Percentiles rank a stretch among this genome's conserved stretches.
Evolutionary conservation across 1,140 invertebrate genomes (phyloP).

Genomic region (Calosoma granatense): DNA sequence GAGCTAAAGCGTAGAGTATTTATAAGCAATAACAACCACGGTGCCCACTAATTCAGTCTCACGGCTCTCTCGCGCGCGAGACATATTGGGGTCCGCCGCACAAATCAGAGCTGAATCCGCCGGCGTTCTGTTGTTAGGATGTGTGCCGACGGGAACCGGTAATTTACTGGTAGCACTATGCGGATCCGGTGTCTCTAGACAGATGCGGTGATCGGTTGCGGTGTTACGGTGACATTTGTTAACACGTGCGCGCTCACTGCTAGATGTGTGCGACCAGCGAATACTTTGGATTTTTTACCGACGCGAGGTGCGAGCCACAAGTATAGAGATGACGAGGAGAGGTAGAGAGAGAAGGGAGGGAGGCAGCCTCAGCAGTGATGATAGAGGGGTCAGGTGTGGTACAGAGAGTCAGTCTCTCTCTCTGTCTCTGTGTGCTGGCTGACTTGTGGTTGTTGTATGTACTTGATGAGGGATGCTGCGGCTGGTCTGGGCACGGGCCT

Average conservation of each 20-base stretch:
- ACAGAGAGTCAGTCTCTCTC: too few relatives aligned
- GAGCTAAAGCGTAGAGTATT: background rate
- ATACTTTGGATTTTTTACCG: slow-evolving; percentile 22
- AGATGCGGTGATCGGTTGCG: slow-evolving; percentile 10
- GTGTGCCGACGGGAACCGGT: background rate
- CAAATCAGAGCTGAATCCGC: background rate
- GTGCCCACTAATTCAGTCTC: background rate
- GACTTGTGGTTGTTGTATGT: too few relatives aligned
- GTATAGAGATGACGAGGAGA: too few relatives aligned
- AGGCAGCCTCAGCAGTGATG: slow-evolving; percentile 6
- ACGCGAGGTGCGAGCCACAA: slow-evolving; percentile 21
- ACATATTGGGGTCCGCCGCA: background rate
- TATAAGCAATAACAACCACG: background rate
- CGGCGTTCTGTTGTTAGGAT: background rate
- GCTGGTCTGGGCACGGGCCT: background rate
- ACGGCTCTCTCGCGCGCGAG: background rate
- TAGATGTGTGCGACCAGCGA: slow-evolving; percentile 19
- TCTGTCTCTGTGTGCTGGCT: too few relatives aligned
- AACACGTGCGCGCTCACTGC: slow-evolving; percentile 17
- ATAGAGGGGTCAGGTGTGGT: slow-evolving; percentile 14
- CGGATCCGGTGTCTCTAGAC: background rate
- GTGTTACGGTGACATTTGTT: slow-evolving; percentile 15
- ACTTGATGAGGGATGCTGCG: slow-evolving; percentile 22
- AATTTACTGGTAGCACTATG: slow-evolving; percentile 11
- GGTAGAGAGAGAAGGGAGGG: too few relatives aligned